Conservation (phyloP, 1,140 invertebrate genomes). For the Cotesia glomerata region DNA sequence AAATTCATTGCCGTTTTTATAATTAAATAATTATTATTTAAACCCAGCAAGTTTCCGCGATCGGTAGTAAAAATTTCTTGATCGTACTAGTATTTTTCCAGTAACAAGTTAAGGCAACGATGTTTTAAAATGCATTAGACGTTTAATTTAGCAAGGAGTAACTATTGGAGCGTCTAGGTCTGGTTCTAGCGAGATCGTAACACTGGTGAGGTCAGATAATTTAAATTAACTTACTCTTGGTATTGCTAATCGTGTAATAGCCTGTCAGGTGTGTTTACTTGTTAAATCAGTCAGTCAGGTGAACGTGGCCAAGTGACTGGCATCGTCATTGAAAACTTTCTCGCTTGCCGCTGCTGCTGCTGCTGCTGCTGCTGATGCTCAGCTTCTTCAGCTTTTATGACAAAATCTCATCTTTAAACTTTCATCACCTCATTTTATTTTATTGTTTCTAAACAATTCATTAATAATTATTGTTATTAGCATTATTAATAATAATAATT, state of each 20-base stretch:
- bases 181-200: not conserved
- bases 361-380: too few relatives aligned
- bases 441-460: not conserved
- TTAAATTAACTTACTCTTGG: constrained; percentile 16
- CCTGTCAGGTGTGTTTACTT: constrained; percentile 19
- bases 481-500: too few relatives aligned
- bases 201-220: constrained; percentile 1
- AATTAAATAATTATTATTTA: too few relatives aligned
- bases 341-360: not conserved
- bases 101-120: not conserved
- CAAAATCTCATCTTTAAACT: not conserved
- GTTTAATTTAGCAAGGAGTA: not conserved
- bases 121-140: not conserved
- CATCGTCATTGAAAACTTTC: constrained; percentile 27
- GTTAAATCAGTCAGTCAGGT: constrained; percentile 17
- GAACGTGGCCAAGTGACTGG: not conserved
- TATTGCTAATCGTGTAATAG: constrained; percentile 25
- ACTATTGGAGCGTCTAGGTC: not conserved
- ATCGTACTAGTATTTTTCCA: too few relatives aligned
- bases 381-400: constrained; percentile 18
- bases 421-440: not conserved
- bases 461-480: not conserved
- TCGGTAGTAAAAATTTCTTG: too few relatives aligned
- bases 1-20: too few relatives aligned
- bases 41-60: too few relatives aligned